Evolutionary conservation across 2,888 invertebrate genomes (phyloP).

Genomic region (Euproctis similis): DNA sequence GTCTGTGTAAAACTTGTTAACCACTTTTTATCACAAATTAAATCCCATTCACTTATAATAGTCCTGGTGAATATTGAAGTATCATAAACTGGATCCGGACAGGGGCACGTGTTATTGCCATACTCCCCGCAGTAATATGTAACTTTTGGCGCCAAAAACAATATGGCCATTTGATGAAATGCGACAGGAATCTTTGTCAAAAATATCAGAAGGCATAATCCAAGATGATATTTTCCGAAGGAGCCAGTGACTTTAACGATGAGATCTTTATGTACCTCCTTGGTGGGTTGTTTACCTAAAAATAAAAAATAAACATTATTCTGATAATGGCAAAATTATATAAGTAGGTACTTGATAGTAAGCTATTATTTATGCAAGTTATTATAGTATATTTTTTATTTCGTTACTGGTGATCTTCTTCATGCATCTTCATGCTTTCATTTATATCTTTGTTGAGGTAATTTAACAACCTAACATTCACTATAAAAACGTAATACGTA

Average conservation of each 20-base stretch:
- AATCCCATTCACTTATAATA: slow-evolving; percentile 84
- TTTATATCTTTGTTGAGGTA: too few relatives aligned
- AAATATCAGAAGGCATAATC: slow-evolving; percentile 34
- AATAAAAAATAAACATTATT: too few relatives aligned
- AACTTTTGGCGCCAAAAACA: slow-evolving; percentile 66
- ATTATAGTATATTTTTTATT: too few relatives aligned
- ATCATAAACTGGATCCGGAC: slow-evolving; percentile 76
- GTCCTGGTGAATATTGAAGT: slow-evolving; percentile 80
- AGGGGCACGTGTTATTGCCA: slow-evolving; percentile 65
- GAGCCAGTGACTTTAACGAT: slow-evolving; percentile 63
- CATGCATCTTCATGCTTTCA: too few relatives aligned
- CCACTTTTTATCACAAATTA: slow-evolving; percentile 81
- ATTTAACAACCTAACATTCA: too few relatives aligned
- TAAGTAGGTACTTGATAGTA: too few relatives aligned
- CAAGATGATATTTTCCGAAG: slow-evolving; percentile 70
- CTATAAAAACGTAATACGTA: too few relatives aligned
- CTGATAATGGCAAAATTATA: too few relatives aligned
- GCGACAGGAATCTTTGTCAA: slow-evolving; percentile 65
- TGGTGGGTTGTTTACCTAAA: slow-evolving; percentile 23
- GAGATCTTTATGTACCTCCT: slow-evolving; percentile 30
- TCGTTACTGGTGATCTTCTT: too few relatives aligned
- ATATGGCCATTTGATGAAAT: slow-evolving; percentile 69
- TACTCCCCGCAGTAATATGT: slow-evolving; percentile 22
- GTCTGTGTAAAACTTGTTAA: slow-evolving; percentile 83
- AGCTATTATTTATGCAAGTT: too few relatives aligned